Percentiles rank a stretch among this genome's conserved stretches.
Evolutionary conservation across 2,797 vertebrate genomes (phyloP).

Genomic region (Macroramphosus scolopax): DNA sequence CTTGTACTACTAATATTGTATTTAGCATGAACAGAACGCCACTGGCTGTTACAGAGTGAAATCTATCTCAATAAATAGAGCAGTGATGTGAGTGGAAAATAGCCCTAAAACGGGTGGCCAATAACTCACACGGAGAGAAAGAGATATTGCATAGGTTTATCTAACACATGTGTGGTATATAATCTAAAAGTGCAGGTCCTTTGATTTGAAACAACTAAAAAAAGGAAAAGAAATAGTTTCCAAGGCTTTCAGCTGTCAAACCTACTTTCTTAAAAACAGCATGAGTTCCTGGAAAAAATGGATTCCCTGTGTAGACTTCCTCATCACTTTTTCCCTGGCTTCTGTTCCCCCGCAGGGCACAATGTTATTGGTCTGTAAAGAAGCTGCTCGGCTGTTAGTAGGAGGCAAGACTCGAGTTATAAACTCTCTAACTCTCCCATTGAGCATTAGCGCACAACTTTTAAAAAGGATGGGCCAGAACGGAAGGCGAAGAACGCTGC

Average conservation of each 20-base stretch:
- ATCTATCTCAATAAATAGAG: conserved; percentile 2
- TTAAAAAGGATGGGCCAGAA: conserved; percentile 18
- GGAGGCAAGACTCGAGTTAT: conserved; percentile 36
- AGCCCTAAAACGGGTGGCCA: neutral
- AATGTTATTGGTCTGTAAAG: conserved; percentile 62
- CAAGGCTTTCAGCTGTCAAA: conserved; percentile 27
- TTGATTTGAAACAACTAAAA: too few species aligned
- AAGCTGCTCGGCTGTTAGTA: conserved; percentile 39
- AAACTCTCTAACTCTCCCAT: conserved; percentile 28
- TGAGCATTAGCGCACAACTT: conserved; percentile 19
- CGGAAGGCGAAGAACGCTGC: neutral
- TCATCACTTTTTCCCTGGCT: conserved; percentile 36
- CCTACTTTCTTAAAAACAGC: conserved; percentile 37
- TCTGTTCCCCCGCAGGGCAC: conserved; percentile 51
- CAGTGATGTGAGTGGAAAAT: neutral
- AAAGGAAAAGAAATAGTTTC: conserved; percentile 10
- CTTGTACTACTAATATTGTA: conserved; percentile 8
- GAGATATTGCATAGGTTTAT: too few species aligned
- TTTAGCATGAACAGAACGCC: conserved; percentile 20
- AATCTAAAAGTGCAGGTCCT: too few species aligned
- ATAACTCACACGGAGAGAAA: too few species aligned
- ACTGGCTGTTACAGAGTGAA: conserved; percentile 4
- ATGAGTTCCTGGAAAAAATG: conserved; percentile 33
- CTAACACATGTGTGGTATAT: too few species aligned
- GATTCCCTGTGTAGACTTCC: conserved; percentile 28